These are phyloP conservation scores for Pluvianellus socialis DNA, from an alignment of 2,113 vertebrate species.

Conservation along the genomic window DNA sequence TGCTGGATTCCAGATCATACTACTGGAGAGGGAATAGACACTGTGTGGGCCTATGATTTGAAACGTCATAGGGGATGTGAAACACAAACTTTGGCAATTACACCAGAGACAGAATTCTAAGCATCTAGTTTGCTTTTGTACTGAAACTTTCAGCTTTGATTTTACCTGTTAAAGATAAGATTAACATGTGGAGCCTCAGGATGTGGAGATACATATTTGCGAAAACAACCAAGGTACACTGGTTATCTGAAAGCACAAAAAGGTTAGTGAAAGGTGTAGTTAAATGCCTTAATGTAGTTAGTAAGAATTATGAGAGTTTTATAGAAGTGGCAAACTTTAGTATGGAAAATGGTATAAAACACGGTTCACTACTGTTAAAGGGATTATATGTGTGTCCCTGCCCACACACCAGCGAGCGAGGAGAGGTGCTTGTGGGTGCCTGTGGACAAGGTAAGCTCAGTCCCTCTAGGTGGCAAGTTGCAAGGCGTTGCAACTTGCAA, in stretches of 20 bases:
- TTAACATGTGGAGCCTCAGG: background rate
- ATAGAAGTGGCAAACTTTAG: background rate
- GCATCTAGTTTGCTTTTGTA: background rate
- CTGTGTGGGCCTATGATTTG: slow-evolving; percentile 89
- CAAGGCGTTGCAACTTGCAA: too few relatives aligned
- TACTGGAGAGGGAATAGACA: slow-evolving; percentile 87
- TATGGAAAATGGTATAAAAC: background rate
- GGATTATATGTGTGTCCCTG: background rate
- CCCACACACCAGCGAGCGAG: too few relatives aligned
- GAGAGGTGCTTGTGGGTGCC: too few relatives aligned
- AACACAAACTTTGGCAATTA: background rate
- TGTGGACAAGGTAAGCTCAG: too few relatives aligned
- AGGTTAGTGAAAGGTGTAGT: background rate
- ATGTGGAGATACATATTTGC: background rate
- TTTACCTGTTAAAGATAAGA: background rate
- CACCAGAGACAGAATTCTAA: background rate
- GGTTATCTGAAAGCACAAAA: background rate
- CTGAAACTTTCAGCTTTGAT: background rate
- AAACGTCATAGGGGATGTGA: slow-evolving; percentile 44
- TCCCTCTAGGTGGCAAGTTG: too few relatives aligned
- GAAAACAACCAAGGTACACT: background rate
- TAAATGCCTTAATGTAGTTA: background rate
- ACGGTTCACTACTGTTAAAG: background rate
- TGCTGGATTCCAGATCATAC: slow-evolving; percentile 84
- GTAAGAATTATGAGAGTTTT: background rate